Evolutionary conservation across 2,888 invertebrate species (phyloP), one percentile per base, ranked within the genome.

Genomic region (Aphidoletes aphidimyza): DNA sequence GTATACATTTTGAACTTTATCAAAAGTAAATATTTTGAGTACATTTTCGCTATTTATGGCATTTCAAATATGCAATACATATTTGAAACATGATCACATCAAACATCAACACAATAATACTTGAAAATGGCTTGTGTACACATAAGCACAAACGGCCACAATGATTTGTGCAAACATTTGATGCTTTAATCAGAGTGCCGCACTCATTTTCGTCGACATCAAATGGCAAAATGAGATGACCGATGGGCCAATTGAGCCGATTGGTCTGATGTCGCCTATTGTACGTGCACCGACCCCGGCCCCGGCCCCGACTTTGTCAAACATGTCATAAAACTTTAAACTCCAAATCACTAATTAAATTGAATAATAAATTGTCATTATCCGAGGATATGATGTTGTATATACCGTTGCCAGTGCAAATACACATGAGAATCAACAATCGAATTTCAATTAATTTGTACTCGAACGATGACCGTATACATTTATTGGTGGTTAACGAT

Each of bases 21-120:
- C 69, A 69, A 69, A 69, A 69, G 69, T 69, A 69, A 69, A 69
- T 69, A 69, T 69, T 69, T 69, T 69, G 69, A 69, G 69, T 69
- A 30, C 30, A 69, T 69, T 69, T 69, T 69, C 69, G 69, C 69
- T 69, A 69, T 69, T 69, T 34, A 69, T 69, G 69, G 30, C 69
- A 14, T 69, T 69, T 69, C 30, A 69, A 69, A 69, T 69, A 69
- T 69, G 30, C 69, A 34, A 54, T 54, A 26, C 54, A 69, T 69
- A 69, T 69, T 69, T 69, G 30, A 69, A 69, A 69, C 69, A 69
- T 69, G 69, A 69, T 69, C 69, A 69, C 69, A 69, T 69, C 69
- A 69, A 69, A 69, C 30, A 54, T 30, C 30, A 14, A 30, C 17
- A 1, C 0, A 30, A 30, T 69, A 34, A 69, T 69, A 30, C 17